Evolutionary conservation across 2,797 vertebrate genomes (phyloP).

Genomic region (Tapera naevia): DNA sequence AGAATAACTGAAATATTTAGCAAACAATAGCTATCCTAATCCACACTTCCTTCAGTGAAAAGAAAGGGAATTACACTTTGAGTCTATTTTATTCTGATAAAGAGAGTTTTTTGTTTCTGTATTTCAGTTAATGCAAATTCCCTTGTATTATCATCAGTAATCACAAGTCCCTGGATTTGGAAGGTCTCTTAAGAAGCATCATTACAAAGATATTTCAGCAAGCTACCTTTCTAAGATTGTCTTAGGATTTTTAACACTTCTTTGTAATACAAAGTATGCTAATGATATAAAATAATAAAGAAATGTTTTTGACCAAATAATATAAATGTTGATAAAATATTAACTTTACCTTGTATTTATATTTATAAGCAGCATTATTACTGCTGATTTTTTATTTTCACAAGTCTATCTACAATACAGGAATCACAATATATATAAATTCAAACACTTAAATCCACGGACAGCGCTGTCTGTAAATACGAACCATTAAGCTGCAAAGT

Average conservation of each 20-base stretch:
- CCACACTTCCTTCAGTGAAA: background rate
- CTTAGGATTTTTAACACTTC: background rate
- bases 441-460: background rate
- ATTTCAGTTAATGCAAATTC: background rate
- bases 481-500: background rate
- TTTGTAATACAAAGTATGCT: background rate
- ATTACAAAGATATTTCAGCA: background rate
- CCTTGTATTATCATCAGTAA: background rate
- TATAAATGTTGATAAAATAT: background rate
- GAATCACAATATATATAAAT: background rate
- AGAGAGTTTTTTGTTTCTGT: background rate
- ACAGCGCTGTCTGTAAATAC: background rate
- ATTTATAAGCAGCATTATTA: background rate
- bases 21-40: background rate
- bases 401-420: background rate
- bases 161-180: background rate
- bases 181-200: background rate
- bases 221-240: background rate
- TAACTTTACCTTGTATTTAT: background rate
- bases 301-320: background rate
- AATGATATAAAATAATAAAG: background rate
- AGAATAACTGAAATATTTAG: background rate
- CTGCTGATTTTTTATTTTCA: background rate
- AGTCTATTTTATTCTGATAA: background rate
- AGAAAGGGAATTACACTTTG: background rate